phyloP scores from a whole-genome alignment of 2,113 vertebrate genomes.

The Caloenas nicobarica region DNA sequence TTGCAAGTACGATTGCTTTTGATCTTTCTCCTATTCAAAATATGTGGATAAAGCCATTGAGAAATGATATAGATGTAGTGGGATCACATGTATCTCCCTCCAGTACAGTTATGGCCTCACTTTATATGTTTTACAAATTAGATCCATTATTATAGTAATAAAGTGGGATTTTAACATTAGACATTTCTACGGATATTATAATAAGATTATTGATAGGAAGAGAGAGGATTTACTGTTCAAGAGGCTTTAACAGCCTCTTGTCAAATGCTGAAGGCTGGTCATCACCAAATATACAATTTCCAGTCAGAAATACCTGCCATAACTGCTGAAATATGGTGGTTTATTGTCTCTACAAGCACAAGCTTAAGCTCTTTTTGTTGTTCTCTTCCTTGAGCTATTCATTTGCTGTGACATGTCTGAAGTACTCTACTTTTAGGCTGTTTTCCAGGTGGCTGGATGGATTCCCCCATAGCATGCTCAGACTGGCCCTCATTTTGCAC shows the following conservation, averaged over 20 bases:
- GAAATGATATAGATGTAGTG: not conserved
- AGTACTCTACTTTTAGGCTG: not conserved
- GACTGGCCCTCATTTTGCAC: not conserved
- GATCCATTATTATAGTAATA: conserved; percentile 55
- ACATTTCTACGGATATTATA: conserved; percentile 50
- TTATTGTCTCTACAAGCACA: conserved; percentile 1
- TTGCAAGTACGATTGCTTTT: not conserved
- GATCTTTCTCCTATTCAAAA: not conserved
- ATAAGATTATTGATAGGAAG: conserved; percentile 48
- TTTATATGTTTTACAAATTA: conserved; percentile 62
- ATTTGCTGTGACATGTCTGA: not conserved
- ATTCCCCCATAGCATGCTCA: not conserved
- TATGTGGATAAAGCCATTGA: not conserved
- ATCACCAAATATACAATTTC: conserved; percentile 41
- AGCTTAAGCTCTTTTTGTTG: not conserved
- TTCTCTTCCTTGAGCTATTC: not conserved
- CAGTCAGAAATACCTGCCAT: not conserved
- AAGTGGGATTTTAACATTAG: conserved; percentile 45
- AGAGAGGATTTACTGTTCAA: conserved; percentile 39
- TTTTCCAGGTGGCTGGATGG: not conserved
- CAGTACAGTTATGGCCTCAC: conserved; percentile 14
- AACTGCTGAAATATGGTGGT: conserved; percentile 5
- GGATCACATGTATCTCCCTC: conserved; percentile 1
- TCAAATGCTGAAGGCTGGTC: conserved; percentile 11
- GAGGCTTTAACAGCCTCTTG: conserved; percentile 7